Evolutionary conservation across 2,888 invertebrate genomes (phyloP), one percentile per base, ranked within the genome.

Genomic region (Germaria angustata): DNA sequence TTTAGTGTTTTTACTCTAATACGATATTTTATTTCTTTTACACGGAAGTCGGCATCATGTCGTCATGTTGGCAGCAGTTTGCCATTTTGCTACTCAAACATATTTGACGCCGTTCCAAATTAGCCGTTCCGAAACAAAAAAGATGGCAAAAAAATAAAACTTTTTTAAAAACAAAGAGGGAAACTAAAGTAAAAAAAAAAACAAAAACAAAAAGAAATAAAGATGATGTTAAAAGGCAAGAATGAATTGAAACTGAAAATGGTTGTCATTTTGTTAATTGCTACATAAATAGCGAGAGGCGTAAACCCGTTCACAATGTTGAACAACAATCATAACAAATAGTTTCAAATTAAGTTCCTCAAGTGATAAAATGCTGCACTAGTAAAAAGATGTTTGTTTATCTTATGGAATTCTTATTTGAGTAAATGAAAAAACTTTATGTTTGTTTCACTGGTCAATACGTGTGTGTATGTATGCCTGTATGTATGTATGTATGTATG

Each of bases 101-200:
- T 86, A 86, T 86, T 88, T 87, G 90, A 87, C 87, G 88, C 89
- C 88, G 87, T 85, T 88, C 89, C 88, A 89, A 89, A 89, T 89
- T 89, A 89, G 89, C 87, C 71, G 53, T 79, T 79, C 73, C 75
- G 65, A 71, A 61, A 53, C 9, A 65, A 41, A 65, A 69, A 46
- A 46, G 36, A 24, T 13, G 17, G 8, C 28, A 36, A 32, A 32
- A 49, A 39, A 32, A 75, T 28, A 8, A 68, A 69, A 57, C 51
- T 59, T 32, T 59, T 13, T 49, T 73, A 44, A 55, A 65, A 53
- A 55, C 20, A 68, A 61, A 77, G 46, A 34, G 24, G 49, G n/a
- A 69, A 51, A 41, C 22, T 28, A 49, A 61, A 66, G n/a, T 6
- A 28, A 28, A 28, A 28, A 28, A 3, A 71, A 76, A 8, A 8